A percentile compares a stretch with the other conserved stretches of the same genome.
Evolutionary conservation across 2,888 invertebrate species (phyloP).

Genomic region (Piscicola geometra): DNA sequence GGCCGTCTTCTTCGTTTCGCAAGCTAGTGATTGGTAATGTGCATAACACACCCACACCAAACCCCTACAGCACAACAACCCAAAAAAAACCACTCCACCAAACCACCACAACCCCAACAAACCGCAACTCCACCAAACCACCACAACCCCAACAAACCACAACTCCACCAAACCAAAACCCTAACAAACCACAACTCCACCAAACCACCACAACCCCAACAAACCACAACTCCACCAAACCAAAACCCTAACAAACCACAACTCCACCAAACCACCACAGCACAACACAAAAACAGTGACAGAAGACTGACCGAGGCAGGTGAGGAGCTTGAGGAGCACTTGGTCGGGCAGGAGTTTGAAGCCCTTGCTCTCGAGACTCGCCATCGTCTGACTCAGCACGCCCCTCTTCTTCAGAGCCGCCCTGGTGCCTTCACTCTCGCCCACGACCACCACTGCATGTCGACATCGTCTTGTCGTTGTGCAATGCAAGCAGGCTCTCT

Average conservation of each 20-base stretch:
- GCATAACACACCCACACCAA: neutral
- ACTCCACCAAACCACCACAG: neutral
- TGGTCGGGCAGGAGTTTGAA: constrained; percentile 20
- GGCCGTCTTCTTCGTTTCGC: neutral
- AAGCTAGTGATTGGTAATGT: neutral
- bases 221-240: neutral
- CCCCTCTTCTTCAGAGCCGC: constrained; percentile 22
- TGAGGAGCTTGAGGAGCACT: constrained; percentile 23
- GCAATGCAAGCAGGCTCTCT: no score
- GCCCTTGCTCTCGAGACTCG: neutral
- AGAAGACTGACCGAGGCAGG: constrained; percentile 26
- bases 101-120: neutral
- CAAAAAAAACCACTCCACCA: no score
- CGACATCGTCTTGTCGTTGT: no score
- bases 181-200: neutral
- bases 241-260: neutral
- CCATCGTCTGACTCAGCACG: constrained; percentile 4
- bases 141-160: no score
- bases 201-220: neutral
- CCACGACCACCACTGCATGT: constrained; percentile 17
- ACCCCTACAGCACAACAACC: no score
- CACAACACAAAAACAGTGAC: neutral
- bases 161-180: neutral
- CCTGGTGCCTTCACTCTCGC: neutral
- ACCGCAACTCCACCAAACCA: neutral